These are phyloP conservation scores for Tenebrosternarchus preto DNA, from an alignment of 2,113 vertebrate genomes.

Conservation along the genomic window DNA sequence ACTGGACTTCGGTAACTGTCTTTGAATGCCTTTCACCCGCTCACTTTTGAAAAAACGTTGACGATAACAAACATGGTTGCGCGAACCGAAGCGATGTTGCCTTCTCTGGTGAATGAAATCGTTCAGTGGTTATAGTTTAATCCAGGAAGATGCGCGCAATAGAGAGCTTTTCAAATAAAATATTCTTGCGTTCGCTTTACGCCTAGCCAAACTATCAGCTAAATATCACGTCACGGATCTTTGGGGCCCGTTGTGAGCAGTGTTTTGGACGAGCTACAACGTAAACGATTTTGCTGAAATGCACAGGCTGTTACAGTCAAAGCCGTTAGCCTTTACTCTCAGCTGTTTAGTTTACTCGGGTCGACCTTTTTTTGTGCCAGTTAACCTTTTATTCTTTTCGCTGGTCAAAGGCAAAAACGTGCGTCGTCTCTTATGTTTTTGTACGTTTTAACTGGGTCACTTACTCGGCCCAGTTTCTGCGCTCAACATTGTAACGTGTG, in stretches of 20 bases:
- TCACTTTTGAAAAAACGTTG: too few species aligned
- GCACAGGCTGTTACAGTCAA: background rate
- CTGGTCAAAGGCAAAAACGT: background rate
- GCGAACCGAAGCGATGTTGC: background rate
- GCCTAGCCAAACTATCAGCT: background rate
- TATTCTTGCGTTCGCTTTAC: background rate
- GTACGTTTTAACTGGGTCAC: background rate
- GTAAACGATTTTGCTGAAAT: too few species aligned
- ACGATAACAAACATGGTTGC: background rate
- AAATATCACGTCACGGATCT: background rate
- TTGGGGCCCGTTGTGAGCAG: background rate
- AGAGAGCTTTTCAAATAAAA: background rate
- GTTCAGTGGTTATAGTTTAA: background rate
- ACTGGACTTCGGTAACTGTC: background rate
- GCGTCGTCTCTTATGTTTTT: background rate
- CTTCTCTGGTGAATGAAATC: background rate
- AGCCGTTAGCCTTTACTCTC: background rate
- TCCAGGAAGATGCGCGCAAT: background rate
- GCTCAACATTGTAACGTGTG: background rate
- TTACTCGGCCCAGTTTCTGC: background rate
- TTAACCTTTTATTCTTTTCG: slow-evolving; percentile 15
- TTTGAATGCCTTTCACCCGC: background rate
- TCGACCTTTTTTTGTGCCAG: slow-evolving; percentile 1
- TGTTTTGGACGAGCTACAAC: background rate
- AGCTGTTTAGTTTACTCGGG: background rate